phyloP scores from a whole-genome alignment of 2,113 vertebrate genomes.

The Pachyramphus minor region DNA sequence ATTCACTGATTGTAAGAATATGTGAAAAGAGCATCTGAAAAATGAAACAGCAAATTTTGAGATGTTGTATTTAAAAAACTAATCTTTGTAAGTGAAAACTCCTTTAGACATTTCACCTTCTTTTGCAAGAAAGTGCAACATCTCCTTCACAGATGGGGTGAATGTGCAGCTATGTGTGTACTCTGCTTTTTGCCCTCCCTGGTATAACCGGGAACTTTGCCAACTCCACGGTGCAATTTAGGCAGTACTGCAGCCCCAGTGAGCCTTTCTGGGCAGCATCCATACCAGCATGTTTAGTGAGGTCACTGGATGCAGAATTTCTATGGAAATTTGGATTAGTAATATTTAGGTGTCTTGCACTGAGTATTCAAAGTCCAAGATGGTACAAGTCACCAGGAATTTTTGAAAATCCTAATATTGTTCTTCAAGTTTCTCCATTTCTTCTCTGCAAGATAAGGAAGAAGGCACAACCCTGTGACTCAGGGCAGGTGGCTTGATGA shows the following conservation, averaged over 20 bases:
- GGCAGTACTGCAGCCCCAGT: not conserved
- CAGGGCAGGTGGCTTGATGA: not conserved
- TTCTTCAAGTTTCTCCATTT: not conserved
- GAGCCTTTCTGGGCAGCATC: not conserved
- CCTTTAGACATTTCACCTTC: not conserved
- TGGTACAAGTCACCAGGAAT: not conserved
- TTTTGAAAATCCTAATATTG: not conserved
- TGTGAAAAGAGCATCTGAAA: not conserved
- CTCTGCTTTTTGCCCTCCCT: not conserved
- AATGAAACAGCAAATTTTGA: not conserved
- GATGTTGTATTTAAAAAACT: not conserved
- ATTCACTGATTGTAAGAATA: not conserved
- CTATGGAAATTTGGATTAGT: not conserved
- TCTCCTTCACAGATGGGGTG: not conserved
- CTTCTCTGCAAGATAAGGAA: not conserved
- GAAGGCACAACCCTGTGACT: not conserved
- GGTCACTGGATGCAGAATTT: not conserved
- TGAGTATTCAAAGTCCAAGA: not conserved
- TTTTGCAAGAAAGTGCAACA: not conserved
- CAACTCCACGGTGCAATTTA: not conserved
- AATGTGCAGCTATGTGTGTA: not conserved
- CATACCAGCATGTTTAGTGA: not conserved
- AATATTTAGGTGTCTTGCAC: not conserved
- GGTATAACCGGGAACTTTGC: not conserved
- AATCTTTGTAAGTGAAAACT: not conserved